phyloP scores from a whole-genome alignment of 2,888 invertebrate genomes.

The Hedya salicella region DNA sequence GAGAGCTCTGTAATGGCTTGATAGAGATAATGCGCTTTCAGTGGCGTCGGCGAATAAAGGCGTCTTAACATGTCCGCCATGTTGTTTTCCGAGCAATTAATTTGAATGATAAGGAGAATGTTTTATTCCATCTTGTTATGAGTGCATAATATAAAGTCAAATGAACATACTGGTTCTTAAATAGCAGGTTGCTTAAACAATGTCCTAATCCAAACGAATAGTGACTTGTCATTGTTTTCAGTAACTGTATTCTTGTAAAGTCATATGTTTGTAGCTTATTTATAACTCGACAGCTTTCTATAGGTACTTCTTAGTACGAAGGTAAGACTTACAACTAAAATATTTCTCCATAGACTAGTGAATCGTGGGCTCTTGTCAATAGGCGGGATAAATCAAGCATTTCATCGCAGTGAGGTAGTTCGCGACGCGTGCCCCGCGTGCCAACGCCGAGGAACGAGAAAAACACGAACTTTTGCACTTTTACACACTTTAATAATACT shows the following conservation, averaged over 20 bases:
- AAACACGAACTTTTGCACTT: constrained; percentile 29
- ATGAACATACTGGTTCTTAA: constrained; percentile 20
- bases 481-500: constrained; percentile 30
- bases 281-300: too few species aligned
- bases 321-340: constrained; percentile 2
- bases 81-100: constrained; percentile 70
- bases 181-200: too few species aligned
- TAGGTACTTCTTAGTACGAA: too few species aligned
- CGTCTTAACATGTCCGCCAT: constrained; percentile 63
- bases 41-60: constrained; percentile 61
- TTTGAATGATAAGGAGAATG: constrained; percentile 64
- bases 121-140: constrained; percentile 44
- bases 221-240: neutral
- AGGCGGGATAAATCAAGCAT: constrained; percentile 40
- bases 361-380: constrained; percentile 41
- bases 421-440: constrained; percentile 28
- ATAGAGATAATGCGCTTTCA: constrained; percentile 74
- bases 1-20: constrained; percentile 73
- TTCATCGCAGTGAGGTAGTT: constrained; percentile 40
- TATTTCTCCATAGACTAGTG: constrained; percentile 32
- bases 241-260: neutral
- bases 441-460: constrained; percentile 21
- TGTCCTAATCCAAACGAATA: neutral
- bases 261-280: too few species aligned
- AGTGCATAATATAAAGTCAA: constrained; percentile 22